These are phyloP conservation scores for Eupithecia centaureata DNA, from an alignment of 2,888 invertebrate species.

Conservation along the genomic window DNA sequence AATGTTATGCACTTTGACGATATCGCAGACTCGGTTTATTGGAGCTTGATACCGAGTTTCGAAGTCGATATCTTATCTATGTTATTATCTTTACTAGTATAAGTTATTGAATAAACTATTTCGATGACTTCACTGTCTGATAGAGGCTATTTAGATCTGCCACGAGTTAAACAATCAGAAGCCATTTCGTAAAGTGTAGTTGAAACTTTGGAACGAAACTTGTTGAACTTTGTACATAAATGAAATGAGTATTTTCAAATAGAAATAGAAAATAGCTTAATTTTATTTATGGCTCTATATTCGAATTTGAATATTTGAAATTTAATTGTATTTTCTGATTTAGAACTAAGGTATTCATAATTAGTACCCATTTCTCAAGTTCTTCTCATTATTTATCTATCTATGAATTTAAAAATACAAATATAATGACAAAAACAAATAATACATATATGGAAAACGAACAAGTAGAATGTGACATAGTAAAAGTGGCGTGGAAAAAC, in stretches of 20 bases:
- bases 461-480: no score
- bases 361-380: no score
- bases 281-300: no score
- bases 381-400: no score
- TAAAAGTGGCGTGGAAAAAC: no score
- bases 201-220: background rate
- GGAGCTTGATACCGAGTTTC: conserved; percentile 17
- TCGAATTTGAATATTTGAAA: no score
- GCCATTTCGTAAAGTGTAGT: background rate
- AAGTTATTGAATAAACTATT: conserved; percentile 8
- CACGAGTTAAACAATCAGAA: background rate
- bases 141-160: background rate
- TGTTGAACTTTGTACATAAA: background rate
- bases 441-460: no score
- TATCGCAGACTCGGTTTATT: conserved; percentile 17
- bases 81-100: conserved; percentile 1
- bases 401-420: no score
- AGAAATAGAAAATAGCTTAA: background rate
- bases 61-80: conserved; percentile 10
- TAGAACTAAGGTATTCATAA: no score
- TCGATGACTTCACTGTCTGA: background rate
- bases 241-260: background rate
- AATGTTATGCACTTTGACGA: conserved; percentile 33
- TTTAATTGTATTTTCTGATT: no score
- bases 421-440: no score